Base-by-base conservation (phyloP, 1,140 invertebrate genomes). In the Cardiocondyla obscurior region DNA sequence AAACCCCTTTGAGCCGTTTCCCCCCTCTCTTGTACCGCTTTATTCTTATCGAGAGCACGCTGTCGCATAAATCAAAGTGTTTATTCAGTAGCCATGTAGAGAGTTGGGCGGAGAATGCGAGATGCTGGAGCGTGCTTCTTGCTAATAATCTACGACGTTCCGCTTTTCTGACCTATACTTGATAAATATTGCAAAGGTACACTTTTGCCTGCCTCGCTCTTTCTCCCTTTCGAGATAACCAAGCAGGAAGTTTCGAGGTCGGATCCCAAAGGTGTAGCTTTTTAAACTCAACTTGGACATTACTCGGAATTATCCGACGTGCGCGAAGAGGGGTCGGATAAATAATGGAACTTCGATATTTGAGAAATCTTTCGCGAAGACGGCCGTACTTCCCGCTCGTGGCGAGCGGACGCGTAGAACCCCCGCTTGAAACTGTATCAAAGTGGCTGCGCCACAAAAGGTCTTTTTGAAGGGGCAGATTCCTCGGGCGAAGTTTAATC, bases 61-160 rank as follows among this genome's bases (percentile, higher is more conserved):
- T 85, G 84, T 79, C 83, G 85, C 84, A 88, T 90, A 90, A 90
- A 91, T 91, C 89, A 90, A 90, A 90, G 85, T 91, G 90, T 91
- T 90, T 90, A 89, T 88, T 89, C 88, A 65, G 77, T 82, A 82
- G 84, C 58, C 77, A 74, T 46, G 55, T 58, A 55, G 51, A 33
- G 39, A 62, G 73, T 44, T 22, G 39, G 30, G 22, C 19, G 14
- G 67, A 12, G 81, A 76, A 42, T 42, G 22, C 3, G 22, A 36
- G 25, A 55, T 53, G 46, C 25, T 30, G 55, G 57, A 53, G 46
- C 46, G 36, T 36, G 60, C 51, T 62, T 28, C 87, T 85, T 60
- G 88, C 90, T 90, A 91, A 91, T 91, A 91, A 91, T 87, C 82
- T 88, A 87, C 81, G 62, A 83, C 81, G 81, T 60, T 44, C 60